These are phyloP conservation scores for Margarornis squamiger DNA, from an alignment of 2,797 vertebrate genomes.

Conservation along the genomic window DNA sequence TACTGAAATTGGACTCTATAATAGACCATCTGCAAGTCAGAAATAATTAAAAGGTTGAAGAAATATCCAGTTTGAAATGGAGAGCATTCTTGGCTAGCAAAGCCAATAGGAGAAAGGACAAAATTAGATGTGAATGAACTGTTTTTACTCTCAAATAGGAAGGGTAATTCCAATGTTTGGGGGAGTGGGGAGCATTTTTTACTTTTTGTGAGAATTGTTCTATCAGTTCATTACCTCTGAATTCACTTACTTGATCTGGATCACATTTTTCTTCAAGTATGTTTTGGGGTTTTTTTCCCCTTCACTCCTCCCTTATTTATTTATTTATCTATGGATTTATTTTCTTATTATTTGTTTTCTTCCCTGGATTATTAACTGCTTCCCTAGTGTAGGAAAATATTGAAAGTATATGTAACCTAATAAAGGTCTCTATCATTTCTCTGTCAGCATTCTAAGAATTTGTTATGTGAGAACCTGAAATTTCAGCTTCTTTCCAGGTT, in stretches of 20 bases:
- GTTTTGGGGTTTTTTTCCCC: background rate
- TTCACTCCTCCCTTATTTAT: fast-evolving
- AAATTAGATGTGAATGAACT: background rate
- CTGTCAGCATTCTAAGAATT: background rate
- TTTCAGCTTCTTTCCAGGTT: background rate
- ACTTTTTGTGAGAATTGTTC: background rate
- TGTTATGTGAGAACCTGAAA: background rate
- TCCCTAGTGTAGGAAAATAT: background rate
- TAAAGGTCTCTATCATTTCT: background rate
- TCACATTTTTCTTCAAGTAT: background rate
- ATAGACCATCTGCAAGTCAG: background rate
- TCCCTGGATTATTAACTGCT: background rate
- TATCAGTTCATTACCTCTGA: background rate
- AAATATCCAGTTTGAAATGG: background rate
- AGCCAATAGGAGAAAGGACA: background rate
- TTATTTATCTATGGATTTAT: background rate
- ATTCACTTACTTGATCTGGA: background rate
- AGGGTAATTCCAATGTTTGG: background rate
- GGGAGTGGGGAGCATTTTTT: background rate
- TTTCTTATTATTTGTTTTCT: background rate
- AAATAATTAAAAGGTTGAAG: background rate
- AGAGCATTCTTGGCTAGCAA: background rate
- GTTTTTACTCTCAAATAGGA: background rate
- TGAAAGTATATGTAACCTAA: background rate
- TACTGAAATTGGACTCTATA: background rate